Evolutionary conservation across 2,888 invertebrate genomes (phyloP), one percentile per base, ranked within the genome.

Genomic region (Slavum lentiscoides): DNA sequence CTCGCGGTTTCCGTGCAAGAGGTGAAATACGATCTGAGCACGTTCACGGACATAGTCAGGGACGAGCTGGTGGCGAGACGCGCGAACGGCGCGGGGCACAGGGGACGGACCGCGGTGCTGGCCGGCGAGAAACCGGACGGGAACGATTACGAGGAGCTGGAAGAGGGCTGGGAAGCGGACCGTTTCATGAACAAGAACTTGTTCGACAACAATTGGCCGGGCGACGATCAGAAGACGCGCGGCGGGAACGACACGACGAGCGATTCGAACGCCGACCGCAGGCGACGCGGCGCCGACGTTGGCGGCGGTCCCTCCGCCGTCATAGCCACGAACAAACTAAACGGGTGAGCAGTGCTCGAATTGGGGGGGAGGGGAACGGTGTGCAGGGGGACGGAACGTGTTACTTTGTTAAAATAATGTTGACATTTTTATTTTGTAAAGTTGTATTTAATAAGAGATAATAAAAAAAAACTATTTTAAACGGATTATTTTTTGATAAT

Each of bases 101-200:
- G 30, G 13, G 17, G 13, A 23, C 62, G 30, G 30, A 5, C 30
- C 30, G 21, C 15, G 15, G 62, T 15, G 62, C 30, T 9, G 15
- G 62, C 30, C 19, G 21, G 8, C 43, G 37, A 19, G 58, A 75
- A 75, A 21, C 64, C 4, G 5, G 58, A 61, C 17, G 58, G 49
- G 0, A 13, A 43, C 0, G 11, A 19, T 13, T 72, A 80, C 21
- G 64, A 64, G 13, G 72, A 70, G 7, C 1, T 66, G 8, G 77
- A 62, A 64, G 64, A 72, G 5, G 72, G 72, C 17, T 17, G 19
- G 39, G 69, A 39, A 19, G 39, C 23, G 0, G 55, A 80, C n/a
- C n/a, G 1, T 21, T 80, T 80, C 23, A 80, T 80, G 80, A 72
- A 53, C 62, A 72, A 17, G 21, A 39, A 72, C 13, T 58, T 80